These are phyloP conservation scores for Himalopsyche tibetana DNA, from an alignment of 2,888 invertebrate species.

Conservation along the genomic window DNA sequence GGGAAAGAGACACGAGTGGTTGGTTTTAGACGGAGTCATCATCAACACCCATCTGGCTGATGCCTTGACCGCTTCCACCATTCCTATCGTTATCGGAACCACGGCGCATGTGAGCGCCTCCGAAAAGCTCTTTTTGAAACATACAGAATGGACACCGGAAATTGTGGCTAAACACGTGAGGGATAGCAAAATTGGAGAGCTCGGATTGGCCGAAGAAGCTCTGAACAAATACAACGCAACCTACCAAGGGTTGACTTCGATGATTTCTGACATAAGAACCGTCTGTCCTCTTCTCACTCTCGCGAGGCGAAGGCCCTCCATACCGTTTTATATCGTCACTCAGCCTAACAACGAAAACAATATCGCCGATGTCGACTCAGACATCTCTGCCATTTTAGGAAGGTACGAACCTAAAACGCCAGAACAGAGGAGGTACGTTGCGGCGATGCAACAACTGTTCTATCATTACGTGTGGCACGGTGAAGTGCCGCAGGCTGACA, in stretches of 20 bases:
- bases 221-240: slow-evolving; percentile 82
- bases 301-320: slow-evolving; percentile 79
- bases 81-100: slow-evolving; percentile 81
- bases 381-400: slow-evolving; percentile 87
- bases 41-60: slow-evolving; percentile 82
- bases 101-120: slow-evolving; percentile 86
- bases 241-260: slow-evolving; percentile 82
- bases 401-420: slow-evolving; percentile 84
- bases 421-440: slow-evolving; percentile 85
- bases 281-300: slow-evolving; percentile 86
- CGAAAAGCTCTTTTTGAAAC: slow-evolving; percentile 77
- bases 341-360: slow-evolving; percentile 79
- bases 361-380: slow-evolving; percentile 79
- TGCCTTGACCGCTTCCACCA: slow-evolving; percentile 76
- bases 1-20: slow-evolving; percentile 82
- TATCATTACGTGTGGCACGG: slow-evolving; percentile 89
- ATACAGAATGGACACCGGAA: slow-evolving; percentile 82
- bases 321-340: slow-evolving; percentile 85
- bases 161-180: slow-evolving; percentile 81
- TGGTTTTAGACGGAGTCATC: slow-evolving; percentile 84
- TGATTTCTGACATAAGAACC: slow-evolving; percentile 88
- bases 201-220: slow-evolving; percentile 80
- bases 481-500: slow-evolving; percentile 80
- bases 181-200: slow-evolving; percentile 80
- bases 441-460: slow-evolving; percentile 88